Base-by-base conservation (phyloP, 1,140 invertebrate genomes). In the Drosophila saltans region DNA sequence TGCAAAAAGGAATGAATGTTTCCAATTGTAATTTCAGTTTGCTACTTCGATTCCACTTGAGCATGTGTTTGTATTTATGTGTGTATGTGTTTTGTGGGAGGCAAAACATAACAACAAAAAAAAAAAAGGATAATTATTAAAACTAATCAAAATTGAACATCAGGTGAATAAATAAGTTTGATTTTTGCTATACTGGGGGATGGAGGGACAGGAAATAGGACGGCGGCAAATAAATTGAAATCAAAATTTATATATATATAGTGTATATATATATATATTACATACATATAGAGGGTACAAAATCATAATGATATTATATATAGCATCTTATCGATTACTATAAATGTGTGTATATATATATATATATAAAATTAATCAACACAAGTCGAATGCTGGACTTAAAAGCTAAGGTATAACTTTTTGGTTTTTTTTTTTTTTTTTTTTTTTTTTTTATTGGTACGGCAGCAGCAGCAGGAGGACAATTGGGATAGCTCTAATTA, bases 401-500 rank as follows among this genome's bases (percentile, higher is more conserved):
- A 88, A 83, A 77, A 43, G 84, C 83, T 88, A 88, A 64, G 66
- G 58, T 58, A 39, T 43, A 2, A 24, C 58, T 68, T 68, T 24
- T 43, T 36, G 6, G 41, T 16, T 16, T 16, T 16, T 16, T 16
- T 39, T 64, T 57, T 67, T 66, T 56, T 57, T 21, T 69, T 69
- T 63, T 64, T 65, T 59, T 68, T 40, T 36, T 36, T 36, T 36
- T 36, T 3, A 36, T 36, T 36, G 28, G 28, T 52, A 57, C 56
- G 48, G 57, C 74, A 63, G 72, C 59, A 67, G 57, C 45, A 52
- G 45, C 45, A 52, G 67, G 75, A 80, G 68, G 55, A 66, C 73
- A 88, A 6, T 65, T 60, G 82, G 78, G 45, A 52, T 74, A 80
- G 72, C 81, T 75, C 77, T 80, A 76, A 80, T 72, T 65, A 74